phyloP scores from a whole-genome alignment of 1,140 invertebrate genomes.

The Lasaia peninsularis region DNA sequence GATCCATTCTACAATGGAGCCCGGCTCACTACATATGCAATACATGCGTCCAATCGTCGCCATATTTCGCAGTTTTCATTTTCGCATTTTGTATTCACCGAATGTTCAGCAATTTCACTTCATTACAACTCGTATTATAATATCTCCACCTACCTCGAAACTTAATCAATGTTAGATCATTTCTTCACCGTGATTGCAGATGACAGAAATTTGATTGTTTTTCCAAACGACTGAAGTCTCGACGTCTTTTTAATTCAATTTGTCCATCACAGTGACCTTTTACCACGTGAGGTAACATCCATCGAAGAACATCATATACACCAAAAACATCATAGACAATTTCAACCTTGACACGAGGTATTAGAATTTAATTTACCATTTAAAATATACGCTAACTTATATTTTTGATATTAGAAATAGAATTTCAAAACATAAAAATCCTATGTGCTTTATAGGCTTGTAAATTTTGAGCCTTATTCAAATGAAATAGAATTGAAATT shows the following conservation, averaged over 20 bases:
- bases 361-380: constrained; percentile 31
- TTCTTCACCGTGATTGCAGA: background rate
- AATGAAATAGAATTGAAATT: constrained; percentile 29
- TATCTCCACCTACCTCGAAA: background rate
- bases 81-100: too few relatives aligned
- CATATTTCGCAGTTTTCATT: too few relatives aligned
- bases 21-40: too few relatives aligned
- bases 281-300: constrained; percentile 51
- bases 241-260: constrained; percentile 38
- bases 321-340: constrained; percentile 17
- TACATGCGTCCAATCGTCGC: too few relatives aligned
- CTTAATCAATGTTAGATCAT: background rate
- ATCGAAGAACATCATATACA: constrained; percentile 27
- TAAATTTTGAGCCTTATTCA: background rate
- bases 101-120: background rate
- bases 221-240: background rate
- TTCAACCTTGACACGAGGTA: constrained; percentile 22
- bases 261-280: constrained; percentile 52
- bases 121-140: background rate
- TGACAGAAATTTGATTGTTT: constrained; percentile 7
- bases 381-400: constrained; percentile 30
- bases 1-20: too few relatives aligned
- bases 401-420: constrained; percentile 63
- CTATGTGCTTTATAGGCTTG: background rate
- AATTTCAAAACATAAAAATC: constrained; percentile 23